Evolutionary conservation across 2,888 invertebrate species (phyloP).

Genomic region (Watsonalla binaria): DNA sequence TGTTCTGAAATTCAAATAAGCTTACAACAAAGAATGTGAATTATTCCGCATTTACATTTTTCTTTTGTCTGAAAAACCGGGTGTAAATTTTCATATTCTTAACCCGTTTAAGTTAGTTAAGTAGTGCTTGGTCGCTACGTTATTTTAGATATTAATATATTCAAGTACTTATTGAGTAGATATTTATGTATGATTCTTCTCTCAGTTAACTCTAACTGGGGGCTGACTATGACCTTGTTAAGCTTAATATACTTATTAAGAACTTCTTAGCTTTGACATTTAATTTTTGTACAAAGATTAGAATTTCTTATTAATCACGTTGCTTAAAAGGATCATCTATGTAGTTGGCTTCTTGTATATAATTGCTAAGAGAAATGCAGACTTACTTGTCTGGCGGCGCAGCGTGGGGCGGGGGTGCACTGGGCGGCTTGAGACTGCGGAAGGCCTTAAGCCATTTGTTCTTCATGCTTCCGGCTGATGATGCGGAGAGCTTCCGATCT

Average conservation of each 20-base stretch:
- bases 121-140: too few species aligned
- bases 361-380: neutral
- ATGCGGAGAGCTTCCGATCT: slow-evolving; percentile 91
- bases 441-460: slow-evolving; percentile 99
- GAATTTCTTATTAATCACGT: too few species aligned
- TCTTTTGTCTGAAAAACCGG: neutral
- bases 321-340: too few species aligned
- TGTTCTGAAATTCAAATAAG: neutral
- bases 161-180: too few species aligned
- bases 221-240: too few species aligned
- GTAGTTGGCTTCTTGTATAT: neutral
- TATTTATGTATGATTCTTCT: neutral
- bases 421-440: slow-evolving; percentile 93
- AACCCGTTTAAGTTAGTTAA: neutral
- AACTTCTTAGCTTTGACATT: too few species aligned
- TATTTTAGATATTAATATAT: too few species aligned
- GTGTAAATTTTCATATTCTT: neutral
- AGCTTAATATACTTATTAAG: too few species aligned
- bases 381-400: slow-evolving; percentile 71
- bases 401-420: slow-evolving; percentile 73
- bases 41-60: neutral
- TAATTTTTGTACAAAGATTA: too few species aligned
- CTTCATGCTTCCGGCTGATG: slow-evolving; percentile 94
- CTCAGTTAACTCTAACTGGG: neutral
- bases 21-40: neutral